Evolutionary conservation across 2,888 invertebrate genomes (phyloP), one percentile per base, ranked within the genome.

Genomic region (Dioctria linearis): DNA sequence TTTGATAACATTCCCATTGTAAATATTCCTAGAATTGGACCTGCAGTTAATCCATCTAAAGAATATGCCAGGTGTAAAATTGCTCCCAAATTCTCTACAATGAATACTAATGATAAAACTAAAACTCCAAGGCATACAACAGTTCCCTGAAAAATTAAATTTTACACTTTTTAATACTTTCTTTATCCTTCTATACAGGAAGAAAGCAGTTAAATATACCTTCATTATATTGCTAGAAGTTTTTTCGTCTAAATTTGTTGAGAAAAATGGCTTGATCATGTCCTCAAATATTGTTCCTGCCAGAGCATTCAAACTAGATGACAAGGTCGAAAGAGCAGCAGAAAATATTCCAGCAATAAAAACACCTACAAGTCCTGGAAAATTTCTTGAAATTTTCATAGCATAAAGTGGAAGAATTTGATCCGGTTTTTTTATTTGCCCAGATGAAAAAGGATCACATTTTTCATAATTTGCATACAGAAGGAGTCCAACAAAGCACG

Each of bases 1-100:
- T 94, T 93, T 82, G 92, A 91, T 39, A 94, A 90, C 84, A 94
- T 92, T 3, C 94, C 94, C 37, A 94, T 86, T 0, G 92, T 90
- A 85, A 94, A 94, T 3, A 94, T 87, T 0, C 93, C 94, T 2
- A 94, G 88, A 4, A 93, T 87, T 0, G 94, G 93, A 3, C 94
- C 94, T n/a, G 92, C 91, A 0, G 92, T 91, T 3, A 93, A 90
- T 0, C 93, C 93, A 5, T 91, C 91, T 5, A 93, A 90, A 57
- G 92, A 92, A 57, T 92, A 90, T 0, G 91, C 90, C 4, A 95
- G 91, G 85, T 94, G 92, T 82, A 95, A 90, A 49, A 95, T 88
- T 8, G 92, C 91, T 67, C 94, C 94, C 69, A 95, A 86, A 80
- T 91, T 90, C 76, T 93, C 91, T 0, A 93, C 90, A 11, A 91